Base-by-base conservation (phyloP, 2,888 invertebrate genomes). In the Ectropis crepuscularia region DNA sequence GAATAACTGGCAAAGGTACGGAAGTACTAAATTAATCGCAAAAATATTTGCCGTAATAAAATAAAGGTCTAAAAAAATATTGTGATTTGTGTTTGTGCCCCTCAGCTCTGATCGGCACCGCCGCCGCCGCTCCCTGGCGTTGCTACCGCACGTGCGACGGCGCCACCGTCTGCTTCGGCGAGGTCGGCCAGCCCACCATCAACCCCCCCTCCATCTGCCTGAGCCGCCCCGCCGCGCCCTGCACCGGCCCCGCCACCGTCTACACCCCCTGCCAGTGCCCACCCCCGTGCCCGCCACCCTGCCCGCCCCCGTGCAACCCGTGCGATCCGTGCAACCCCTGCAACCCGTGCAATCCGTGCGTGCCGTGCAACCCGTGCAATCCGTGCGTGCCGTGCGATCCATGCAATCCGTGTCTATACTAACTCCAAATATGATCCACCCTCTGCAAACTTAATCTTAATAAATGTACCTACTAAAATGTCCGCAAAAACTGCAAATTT, bases 81-180 rank as follows among this genome's bases (percentile, higher is more conserved):
- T 28, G 16, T 28, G 16, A 28, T 28, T 28, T 28, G 16, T 4
- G 4, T 28, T 28, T 28, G 16, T 28, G 16, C 28, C 9, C 68
- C 74, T 0, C 68, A 88, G 89, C 83, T 46, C 69, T 88, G n/a
- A 70, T 88, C 67, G 71, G 81, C 70, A 73, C 71, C 46, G 80
- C 79, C 0, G 65, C 78, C 0, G 89, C 88, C 0, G 88, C 87
- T 0, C 87, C 88, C 0, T 88, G 88, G 87, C 79, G 85, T 0
- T 86, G 87, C 68, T 75, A 70, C 69, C 77, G 74, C 11, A 76
- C 78, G 0, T 69, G 74, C 5, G 82, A 83, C n/a, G 85, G 85
- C 0, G 77, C 80, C 41, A 83, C 81, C 0, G 71, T 88, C 7
- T 86, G 85, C 78, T 75, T 83, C 58, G 80, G 79, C 0, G 73